These are phyloP conservation scores for Anguilla obscura DNA, from an alignment of 2,797 vertebrate species.

Conservation along the genomic window DNA sequence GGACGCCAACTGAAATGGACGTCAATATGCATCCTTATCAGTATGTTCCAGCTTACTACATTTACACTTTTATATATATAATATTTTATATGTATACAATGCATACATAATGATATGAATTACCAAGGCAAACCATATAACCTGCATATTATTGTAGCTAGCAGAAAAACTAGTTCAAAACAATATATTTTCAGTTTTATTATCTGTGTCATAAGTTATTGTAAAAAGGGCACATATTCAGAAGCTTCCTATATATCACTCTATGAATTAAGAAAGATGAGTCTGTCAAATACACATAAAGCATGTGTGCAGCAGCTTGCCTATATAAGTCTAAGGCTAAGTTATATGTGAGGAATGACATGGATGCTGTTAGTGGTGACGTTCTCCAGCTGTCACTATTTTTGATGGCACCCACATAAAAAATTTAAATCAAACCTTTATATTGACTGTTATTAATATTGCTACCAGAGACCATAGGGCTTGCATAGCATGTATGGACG, in stretches of 20 bases:
- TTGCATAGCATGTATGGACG: background rate
- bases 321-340: background rate
- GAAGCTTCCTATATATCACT: background rate
- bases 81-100: background rate
- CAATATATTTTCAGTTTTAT: background rate
- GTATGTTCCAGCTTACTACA: background rate
- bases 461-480: background rate
- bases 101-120: background rate
- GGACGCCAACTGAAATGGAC: conserved; percentile 13
- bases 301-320: background rate
- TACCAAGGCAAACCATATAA: background rate
- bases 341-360: background rate
- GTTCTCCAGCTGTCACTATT: background rate
- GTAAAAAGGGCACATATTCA: background rate
- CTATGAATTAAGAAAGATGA: background rate
- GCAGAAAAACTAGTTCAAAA: background rate
- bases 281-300: background rate
- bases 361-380: background rate
- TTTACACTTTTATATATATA: conserved; percentile 14
- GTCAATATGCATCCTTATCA: conserved; percentile 7
- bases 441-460: background rate
- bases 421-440: background rate
- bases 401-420: background rate
- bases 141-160: background rate
- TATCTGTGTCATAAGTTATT: background rate